Conservation (phyloP, 2,888 invertebrate species). For the Cerceris rybyensis region DNA sequence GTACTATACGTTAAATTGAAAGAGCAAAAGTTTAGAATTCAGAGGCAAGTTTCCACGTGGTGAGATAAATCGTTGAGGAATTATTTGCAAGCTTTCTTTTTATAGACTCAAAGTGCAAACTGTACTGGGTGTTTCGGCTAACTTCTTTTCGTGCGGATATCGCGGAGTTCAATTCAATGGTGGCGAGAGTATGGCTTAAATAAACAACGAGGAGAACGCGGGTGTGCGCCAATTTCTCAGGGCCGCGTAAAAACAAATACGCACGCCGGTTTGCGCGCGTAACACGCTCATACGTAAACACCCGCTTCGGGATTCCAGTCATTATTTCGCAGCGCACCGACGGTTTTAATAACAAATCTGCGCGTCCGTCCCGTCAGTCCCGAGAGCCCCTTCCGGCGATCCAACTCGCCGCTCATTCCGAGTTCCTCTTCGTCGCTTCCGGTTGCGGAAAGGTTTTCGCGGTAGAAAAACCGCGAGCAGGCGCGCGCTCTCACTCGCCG, state of each 20-base stretch:
- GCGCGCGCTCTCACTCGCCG: constrained; percentile 1
- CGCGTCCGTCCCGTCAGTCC: constrained; percentile 25
- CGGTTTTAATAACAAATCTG: constrained; percentile 52
- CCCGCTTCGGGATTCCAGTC: constrained; percentile 72
- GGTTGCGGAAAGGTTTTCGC: constrained; percentile 45
- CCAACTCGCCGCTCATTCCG: constrained; percentile 3
- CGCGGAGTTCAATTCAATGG: no score
- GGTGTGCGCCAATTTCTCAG: no score
- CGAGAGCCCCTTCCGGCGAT: constrained; percentile 1
- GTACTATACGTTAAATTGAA: no score
- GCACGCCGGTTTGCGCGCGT: background rate
- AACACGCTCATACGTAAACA: constrained; percentile 68
- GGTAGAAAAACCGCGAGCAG: constrained; percentile 49
- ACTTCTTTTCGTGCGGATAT: no score
- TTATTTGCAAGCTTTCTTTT: no score
- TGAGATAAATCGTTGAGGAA: no score
- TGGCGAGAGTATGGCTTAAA: no score
- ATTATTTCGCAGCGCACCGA: constrained; percentile 30
- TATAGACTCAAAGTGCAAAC: no score
- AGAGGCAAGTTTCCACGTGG: no score
- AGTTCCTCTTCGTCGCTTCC: constrained; percentile 9
- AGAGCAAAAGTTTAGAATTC: no score
- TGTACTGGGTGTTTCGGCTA: no score
- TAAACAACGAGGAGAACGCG: no score
- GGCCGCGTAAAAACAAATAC: background rate